phyloP scores from a whole-genome alignment of 2,888 invertebrate genomes.

The Helicoverpa assulta region DNA sequence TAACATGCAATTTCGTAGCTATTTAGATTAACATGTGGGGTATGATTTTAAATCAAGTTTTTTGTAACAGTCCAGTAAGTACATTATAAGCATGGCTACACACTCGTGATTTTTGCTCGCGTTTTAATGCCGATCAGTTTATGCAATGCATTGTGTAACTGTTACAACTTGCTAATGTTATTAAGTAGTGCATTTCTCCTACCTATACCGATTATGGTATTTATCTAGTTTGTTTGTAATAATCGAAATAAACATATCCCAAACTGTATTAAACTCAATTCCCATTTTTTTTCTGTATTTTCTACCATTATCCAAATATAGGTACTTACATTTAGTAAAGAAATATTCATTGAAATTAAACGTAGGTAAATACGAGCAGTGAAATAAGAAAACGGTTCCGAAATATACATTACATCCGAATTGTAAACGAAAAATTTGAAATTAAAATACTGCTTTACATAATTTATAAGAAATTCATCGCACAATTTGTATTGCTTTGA shows the following conservation, averaged over 20 bases:
- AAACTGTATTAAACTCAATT: too few species aligned
- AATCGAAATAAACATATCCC: too few species aligned
- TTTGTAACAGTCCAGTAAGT: constrained; percentile 30
- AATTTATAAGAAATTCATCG: constrained; percentile 17
- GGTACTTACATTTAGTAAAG: too few species aligned
- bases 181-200: constrained; percentile 18
- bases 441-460: constrained; percentile 9
- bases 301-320: too few species aligned
- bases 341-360: too few species aligned
- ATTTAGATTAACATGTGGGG: constrained; percentile 19
- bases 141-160: constrained; percentile 58
- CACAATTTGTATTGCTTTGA: constrained; percentile 2
- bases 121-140: constrained; percentile 39
- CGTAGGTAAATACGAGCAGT: too few species aligned
- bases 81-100: constrained; percentile 16
- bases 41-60: constrained; percentile 17
- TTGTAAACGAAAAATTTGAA: not conserved
- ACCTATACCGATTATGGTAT: too few species aligned
- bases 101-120: constrained; percentile 28
- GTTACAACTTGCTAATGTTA: constrained; percentile 18
- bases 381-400: not conserved
- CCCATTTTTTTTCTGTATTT: too few species aligned
- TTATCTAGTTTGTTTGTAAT: not conserved
- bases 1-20: not conserved
- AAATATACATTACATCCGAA: not conserved